These are phyloP conservation scores for Labeo catla DNA, from an alignment of 2,113 vertebrate species.

Conservation along the genomic window DNA sequence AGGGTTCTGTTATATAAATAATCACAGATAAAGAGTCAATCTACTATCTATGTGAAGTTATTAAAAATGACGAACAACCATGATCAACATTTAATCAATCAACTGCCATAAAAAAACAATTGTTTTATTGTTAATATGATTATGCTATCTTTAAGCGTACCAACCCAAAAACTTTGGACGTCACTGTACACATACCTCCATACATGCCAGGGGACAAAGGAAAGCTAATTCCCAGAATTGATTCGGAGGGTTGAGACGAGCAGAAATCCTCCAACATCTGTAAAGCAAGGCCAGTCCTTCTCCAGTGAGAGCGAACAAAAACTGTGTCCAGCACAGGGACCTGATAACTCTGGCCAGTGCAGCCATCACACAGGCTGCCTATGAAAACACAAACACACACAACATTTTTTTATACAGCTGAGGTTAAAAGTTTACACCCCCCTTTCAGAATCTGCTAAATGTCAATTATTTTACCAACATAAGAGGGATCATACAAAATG, in stretches of 20 bases:
- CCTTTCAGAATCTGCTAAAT: too few species aligned
- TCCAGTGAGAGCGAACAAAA: conserved; percentile 78
- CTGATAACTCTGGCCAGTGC: conserved; percentile 78
- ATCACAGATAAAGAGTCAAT: neutral
- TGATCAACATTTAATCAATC: too few species aligned
- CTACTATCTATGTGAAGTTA: neutral
- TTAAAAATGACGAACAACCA: too few species aligned
- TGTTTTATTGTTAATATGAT: too few species aligned
- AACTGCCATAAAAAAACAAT: too few species aligned
- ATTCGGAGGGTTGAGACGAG: conserved; percentile 75
- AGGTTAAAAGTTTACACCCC: too few species aligned
- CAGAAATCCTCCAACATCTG: conserved; percentile 90
- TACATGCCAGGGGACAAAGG: conserved; percentile 87
- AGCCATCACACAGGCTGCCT: conserved; percentile 82
- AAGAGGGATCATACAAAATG: too few species aligned
- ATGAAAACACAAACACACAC: conserved; percentile 37
- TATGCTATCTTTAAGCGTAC: too few species aligned
- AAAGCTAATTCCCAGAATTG: conserved; percentile 85
- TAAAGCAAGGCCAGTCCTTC: conserved; percentile 82
- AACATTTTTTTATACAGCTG: too few species aligned
- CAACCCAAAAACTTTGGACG: neutral
- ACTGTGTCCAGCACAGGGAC: conserved; percentile 88
- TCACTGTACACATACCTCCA: conserved; percentile 74
- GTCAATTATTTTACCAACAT: too few species aligned
- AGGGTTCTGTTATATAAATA: neutral